These are phyloP conservation scores for Cassiopea xamachana DNA, from an alignment of 30 jellyfish, hydroid and myxozoan genomes.

Conservation along the genomic window DNA sequence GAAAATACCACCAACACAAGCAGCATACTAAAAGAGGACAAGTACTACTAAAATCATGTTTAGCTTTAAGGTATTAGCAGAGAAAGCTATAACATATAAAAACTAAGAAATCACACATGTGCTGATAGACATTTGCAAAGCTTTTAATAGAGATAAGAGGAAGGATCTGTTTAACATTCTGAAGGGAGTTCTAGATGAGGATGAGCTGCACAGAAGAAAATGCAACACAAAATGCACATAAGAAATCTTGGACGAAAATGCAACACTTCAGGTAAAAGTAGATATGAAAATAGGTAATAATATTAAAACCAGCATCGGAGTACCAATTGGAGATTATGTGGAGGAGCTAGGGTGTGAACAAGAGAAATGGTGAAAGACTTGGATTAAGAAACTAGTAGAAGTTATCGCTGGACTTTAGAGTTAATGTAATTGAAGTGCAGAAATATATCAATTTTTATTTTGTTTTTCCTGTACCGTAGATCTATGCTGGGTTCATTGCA, in stretches of 20 bases:
- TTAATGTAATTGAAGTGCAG: too few species aligned
- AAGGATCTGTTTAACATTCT: background rate
- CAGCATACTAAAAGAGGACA: slow-evolving; percentile 57
- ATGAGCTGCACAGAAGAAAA: slow-evolving; percentile 17
- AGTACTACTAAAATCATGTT: slow-evolving; percentile 42
- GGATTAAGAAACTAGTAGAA: too few species aligned
- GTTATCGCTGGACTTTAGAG: too few species aligned
- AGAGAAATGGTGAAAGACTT: too few species aligned
- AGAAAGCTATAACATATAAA: slow-evolving; percentile 34
- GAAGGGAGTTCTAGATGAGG: slow-evolving; percentile 5
- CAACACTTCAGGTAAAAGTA: background rate
- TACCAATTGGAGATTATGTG: slow-evolving; percentile 23
- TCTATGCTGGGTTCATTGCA: too few species aligned
- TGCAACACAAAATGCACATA: too few species aligned
- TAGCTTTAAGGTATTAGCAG: slow-evolving; percentile 28
- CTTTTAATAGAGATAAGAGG: slow-evolving; percentile 46
- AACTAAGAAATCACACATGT: slow-evolving; percentile 3
- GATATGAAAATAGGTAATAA: slow-evolving; percentile 1
- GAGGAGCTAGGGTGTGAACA: too few species aligned
- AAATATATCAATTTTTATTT: too few species aligned
- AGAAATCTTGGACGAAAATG: background rate
- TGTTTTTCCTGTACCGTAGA: too few species aligned
- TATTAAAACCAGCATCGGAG: slow-evolving; percentile 3
- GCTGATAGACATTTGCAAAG: slow-evolving; percentile 38
- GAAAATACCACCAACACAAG: slow-evolving; percentile 60